Evolutionary conservation across 2,113 vertebrate genomes (phyloP).

Genomic region (Sphyrna mokarran): DNA sequence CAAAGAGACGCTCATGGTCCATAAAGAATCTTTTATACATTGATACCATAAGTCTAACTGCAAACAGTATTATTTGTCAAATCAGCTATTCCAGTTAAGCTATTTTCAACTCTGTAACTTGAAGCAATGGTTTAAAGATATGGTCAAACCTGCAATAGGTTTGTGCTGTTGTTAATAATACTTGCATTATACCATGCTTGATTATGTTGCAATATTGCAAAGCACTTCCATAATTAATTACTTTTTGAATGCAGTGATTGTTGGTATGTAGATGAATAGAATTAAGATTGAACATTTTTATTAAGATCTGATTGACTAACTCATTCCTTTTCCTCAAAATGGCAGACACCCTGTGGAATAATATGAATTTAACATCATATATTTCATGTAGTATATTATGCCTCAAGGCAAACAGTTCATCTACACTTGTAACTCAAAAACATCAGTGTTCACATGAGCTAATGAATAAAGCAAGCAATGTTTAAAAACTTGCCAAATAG

Average conservation of each 20-base stretch:
- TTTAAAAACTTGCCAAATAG: not conserved
- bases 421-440: not conserved
- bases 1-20: constrained; percentile 2
- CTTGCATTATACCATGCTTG: not conserved
- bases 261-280: not conserved
- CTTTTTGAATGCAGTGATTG: not conserved
- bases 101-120: constrained; percentile 7
- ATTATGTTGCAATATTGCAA: not conserved
- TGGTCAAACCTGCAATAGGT: not conserved
- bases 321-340: not conserved
- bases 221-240: constrained; percentile 19
- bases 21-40: constrained; percentile 37
- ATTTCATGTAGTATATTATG: not conserved
- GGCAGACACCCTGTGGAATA: not conserved
- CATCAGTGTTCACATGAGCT: not conserved
- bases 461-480: not conserved
- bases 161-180: not conserved
- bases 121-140: not conserved
- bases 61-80: constrained; percentile 27
- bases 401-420: not conserved
- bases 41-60: constrained; percentile 23
- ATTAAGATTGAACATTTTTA: not conserved
- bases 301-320: not conserved
- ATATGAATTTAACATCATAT: not conserved
- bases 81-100: not conserved